phyloP scores from a whole-genome alignment of 37 sponge, comb jelly and placozoan genomes.

The Spongilla lacustris region DNA sequence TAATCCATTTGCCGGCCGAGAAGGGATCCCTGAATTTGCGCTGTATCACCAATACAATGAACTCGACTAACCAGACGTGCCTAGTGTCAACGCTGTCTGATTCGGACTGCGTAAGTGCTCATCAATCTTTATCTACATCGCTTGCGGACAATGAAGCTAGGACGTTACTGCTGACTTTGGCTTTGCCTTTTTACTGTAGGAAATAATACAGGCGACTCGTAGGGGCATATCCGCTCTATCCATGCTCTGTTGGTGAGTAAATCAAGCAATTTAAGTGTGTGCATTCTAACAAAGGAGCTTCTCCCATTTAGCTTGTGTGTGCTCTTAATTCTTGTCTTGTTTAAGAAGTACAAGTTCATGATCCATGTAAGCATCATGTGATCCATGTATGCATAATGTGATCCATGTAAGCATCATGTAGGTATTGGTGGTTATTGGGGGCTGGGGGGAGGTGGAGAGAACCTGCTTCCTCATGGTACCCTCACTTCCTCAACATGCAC shows the following conservation, averaged over 20 bases:
- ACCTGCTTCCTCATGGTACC: too few species aligned
- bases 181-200: neutral
- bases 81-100: neutral
- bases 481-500: too few species aligned
- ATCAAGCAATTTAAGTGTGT: neutral
- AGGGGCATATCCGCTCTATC: slow-evolving; percentile 9
- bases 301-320: neutral
- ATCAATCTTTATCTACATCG: too few species aligned
- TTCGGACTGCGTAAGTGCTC: neutral
- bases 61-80: neutral
- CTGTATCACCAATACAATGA: neutral
- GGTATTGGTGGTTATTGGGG: too few species aligned
- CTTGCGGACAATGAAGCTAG: too few species aligned
- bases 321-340: neutral
- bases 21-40: too few species aligned
- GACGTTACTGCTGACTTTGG: too few species aligned
- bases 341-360: neutral
- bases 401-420: too few species aligned
- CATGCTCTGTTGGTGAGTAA: slow-evolving; percentile 14
- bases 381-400: too few species aligned
- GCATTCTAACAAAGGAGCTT: neutral
- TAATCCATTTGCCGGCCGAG: too few species aligned
- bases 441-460: too few species aligned
- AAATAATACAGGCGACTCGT: neutral
- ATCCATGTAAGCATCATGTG: neutral